phyloP scores from a whole-genome alignment of 2,113 vertebrate genomes.

The Arvicanthis niloticus region DNA sequence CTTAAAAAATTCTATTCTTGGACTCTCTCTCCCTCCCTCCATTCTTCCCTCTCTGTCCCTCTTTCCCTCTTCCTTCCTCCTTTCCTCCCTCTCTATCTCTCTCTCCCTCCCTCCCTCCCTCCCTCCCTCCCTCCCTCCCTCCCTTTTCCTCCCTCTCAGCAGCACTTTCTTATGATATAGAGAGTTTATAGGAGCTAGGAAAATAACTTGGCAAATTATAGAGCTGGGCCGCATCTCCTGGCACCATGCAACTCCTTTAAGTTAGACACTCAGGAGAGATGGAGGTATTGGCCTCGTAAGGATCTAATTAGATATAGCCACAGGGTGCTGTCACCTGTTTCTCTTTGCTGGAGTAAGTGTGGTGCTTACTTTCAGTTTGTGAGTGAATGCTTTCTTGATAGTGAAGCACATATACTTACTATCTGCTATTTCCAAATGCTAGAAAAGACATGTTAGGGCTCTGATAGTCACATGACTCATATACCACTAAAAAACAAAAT shows the following conservation, averaged over 20 bases:
- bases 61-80: neutral
- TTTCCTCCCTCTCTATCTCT: neutral
- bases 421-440: neutral
- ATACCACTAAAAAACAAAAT: neutral
- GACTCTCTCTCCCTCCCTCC: neutral
- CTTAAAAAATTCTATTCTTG: neutral
- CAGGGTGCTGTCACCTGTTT: neutral
- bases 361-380: neutral
- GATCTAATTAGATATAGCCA: neutral
- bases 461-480: neutral
- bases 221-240: neutral
- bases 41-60: too few relatives aligned
- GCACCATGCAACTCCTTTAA: accelerated
- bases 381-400: neutral
- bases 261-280: neutral
- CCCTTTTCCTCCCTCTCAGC: neutral
- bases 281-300: neutral
- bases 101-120: neutral
- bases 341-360: neutral
- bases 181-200: neutral
- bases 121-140: neutral
- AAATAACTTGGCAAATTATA: neutral
- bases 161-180: neutral
- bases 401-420: neutral
- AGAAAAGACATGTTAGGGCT: neutral